Evolutionary conservation across 1,140 invertebrate species (phyloP).

Genomic region (Orchesella cincta): DNA sequence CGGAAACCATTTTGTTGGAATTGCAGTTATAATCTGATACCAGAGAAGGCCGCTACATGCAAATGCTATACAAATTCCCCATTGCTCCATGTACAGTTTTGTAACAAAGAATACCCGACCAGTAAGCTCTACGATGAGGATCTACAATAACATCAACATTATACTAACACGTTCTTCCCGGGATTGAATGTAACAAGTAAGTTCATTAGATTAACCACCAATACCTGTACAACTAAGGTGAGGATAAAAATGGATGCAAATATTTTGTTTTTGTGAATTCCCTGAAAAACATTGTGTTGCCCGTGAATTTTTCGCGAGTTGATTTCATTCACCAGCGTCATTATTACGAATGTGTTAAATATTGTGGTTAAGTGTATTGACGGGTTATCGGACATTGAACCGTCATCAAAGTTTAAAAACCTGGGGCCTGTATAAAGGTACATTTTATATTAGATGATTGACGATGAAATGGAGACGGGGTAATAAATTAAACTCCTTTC

Average conservation of each 20-base stretch:
- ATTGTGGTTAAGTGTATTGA: conserved; percentile 70
- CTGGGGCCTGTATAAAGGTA: conserved; percentile 52
- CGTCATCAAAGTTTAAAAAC: conserved; percentile 63
- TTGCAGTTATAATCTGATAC: conserved; percentile 67
- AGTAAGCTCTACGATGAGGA: conserved; percentile 67
- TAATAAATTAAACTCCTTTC: not conserved
- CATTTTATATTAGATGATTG: not conserved
- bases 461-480: not conserved
- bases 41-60: conserved; percentile 67
- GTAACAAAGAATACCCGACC: conserved; percentile 65
- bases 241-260: conserved; percentile 67
- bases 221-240: conserved; percentile 65
- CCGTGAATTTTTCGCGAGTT: conserved; percentile 72
- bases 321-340: conserved; percentile 73
- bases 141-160: conserved; percentile 53
- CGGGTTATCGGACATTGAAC: conserved; percentile 58
- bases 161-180: not conserved
- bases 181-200: conserved; percentile 3
- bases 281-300: conserved; percentile 67
- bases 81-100: conserved; percentile 64
- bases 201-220: not conserved
- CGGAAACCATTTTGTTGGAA: conserved; percentile 65
- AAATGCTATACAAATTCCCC: conserved; percentile 68
- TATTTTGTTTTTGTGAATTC: conserved; percentile 65
- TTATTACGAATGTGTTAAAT: conserved; percentile 73